Conservation (phyloP, 2,888 invertebrate species). For the Automeris io region DNA sequence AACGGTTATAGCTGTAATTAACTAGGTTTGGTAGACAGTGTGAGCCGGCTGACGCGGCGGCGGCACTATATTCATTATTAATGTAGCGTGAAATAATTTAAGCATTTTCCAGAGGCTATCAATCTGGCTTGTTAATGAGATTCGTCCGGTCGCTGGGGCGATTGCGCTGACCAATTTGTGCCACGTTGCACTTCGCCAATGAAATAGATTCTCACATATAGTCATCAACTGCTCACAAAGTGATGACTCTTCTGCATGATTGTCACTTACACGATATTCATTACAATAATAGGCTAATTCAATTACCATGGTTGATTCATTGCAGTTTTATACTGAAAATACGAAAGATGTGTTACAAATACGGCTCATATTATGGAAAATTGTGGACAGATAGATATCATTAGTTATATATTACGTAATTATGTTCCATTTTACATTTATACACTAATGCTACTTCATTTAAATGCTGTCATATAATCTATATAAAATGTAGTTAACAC, state of each 20-base stretch:
- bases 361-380: no score
- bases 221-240: slow-evolving; percentile 21
- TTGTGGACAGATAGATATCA: no score
- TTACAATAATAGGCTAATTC: neutral
- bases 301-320: slow-evolving; percentile 1
- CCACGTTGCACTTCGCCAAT: slow-evolving; percentile 58
- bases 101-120: slow-evolving; percentile 66
- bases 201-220: slow-evolving; percentile 33
- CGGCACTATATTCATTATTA: slow-evolving; percentile 59
- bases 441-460: no score
- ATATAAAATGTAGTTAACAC: no score
- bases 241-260: slow-evolving; percentile 13
- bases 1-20: slow-evolving; percentile 19
- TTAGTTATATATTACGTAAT: no score
- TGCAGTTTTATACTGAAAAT: neutral
- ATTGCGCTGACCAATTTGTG: slow-evolving; percentile 63
- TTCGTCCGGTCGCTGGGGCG: slow-evolving; percentile 50
- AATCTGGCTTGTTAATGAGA: slow-evolving; percentile 69
- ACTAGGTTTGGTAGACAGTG: slow-evolving; percentile 24
- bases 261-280: neutral
- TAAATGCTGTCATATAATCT: no score
- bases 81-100: slow-evolving; percentile 67
- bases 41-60: slow-evolving; percentile 11
- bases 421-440: no score
- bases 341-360: no score